A percentile compares a stretch with the other conserved stretches of the same genome.
These are phyloP conservation scores for Dasysyrphus albostriatus DNA, from an alignment of 2,888 invertebrate species.

Conservation along the genomic window DNA sequence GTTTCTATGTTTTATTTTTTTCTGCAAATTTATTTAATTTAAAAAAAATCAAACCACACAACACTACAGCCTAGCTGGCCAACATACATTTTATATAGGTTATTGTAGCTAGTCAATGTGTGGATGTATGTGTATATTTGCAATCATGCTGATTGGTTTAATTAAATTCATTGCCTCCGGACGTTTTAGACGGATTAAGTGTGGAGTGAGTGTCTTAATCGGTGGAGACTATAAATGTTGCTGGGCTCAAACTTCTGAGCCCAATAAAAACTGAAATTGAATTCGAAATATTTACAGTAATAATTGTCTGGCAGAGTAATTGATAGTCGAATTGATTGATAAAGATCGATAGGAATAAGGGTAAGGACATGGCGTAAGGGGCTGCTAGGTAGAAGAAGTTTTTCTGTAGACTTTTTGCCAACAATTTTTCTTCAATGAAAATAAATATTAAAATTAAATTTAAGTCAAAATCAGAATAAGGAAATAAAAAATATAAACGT, in stretches of 20 bases:
- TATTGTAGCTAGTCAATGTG: background rate
- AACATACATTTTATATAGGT: conserved; percentile 2
- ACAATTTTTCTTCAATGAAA: too few relatives aligned
- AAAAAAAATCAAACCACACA: background rate
- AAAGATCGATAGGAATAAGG: conserved; percentile 4
- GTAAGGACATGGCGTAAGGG: background rate
- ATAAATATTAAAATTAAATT: too few relatives aligned
- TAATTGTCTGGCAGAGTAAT: conserved; percentile 37
- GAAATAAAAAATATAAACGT: too few relatives aligned
- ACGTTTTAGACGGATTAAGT: conserved; percentile 42
- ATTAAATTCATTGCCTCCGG: conserved; percentile 61
- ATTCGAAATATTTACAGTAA: conserved; percentile 32
- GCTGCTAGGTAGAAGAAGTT: too few relatives aligned
- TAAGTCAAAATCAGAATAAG: too few relatives aligned
- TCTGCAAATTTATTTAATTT: conserved; percentile 46
- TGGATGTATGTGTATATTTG: background rate
- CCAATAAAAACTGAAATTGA: conserved; percentile 14
- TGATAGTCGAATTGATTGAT: conserved; percentile 40
- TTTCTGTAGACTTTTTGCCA: too few relatives aligned
- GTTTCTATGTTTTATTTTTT: conserved; percentile 36
- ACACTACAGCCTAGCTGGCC: background rate
- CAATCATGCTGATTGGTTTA: conserved; percentile 45
- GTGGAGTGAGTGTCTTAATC: conserved; percentile 56
- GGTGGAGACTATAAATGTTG: conserved; percentile 2
- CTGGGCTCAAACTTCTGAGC: conserved; percentile 2